These are phyloP conservation scores for Anoura caudifer DNA, from an alignment of 2,113 vertebrate species.

Conservation along the genomic window DNA sequence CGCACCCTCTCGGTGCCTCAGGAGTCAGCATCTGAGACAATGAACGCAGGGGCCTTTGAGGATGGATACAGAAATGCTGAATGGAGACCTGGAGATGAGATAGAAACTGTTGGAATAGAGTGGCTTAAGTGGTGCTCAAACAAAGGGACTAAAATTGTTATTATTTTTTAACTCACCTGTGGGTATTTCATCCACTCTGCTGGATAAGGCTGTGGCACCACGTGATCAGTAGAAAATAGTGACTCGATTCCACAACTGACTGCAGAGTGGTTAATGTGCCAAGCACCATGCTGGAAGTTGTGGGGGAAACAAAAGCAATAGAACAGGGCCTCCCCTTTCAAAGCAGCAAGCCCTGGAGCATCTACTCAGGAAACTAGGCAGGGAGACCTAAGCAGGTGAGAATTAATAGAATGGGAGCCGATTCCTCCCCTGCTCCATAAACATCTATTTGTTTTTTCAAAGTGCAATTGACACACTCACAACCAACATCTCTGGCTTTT, in stretches of 20 bases:
- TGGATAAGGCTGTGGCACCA: background rate
- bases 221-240: background rate
- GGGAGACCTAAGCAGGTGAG: background rate
- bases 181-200: background rate
- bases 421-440: background rate
- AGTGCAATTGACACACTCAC: background rate
- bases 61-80: background rate
- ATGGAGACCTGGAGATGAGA: background rate
- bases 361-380: background rate
- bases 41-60: background rate
- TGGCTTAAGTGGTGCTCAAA: background rate
- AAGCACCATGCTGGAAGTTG: background rate
- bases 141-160: background rate
- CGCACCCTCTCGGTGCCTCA: background rate
- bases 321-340: background rate
- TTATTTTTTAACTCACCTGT: slow-evolving; percentile 38
- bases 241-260: background rate
- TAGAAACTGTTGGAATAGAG: background rate
- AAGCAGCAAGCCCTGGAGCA: background rate
- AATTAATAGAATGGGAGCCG: accelerated
- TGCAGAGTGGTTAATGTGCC: background rate
- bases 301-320: background rate
- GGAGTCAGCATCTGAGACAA: background rate
- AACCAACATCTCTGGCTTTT: slow-evolving; percentile 14
- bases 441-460: background rate